phyloP scores from a whole-genome alignment of 1,140 invertebrate genomes.

The Oryctes rhinoceros region DNA sequence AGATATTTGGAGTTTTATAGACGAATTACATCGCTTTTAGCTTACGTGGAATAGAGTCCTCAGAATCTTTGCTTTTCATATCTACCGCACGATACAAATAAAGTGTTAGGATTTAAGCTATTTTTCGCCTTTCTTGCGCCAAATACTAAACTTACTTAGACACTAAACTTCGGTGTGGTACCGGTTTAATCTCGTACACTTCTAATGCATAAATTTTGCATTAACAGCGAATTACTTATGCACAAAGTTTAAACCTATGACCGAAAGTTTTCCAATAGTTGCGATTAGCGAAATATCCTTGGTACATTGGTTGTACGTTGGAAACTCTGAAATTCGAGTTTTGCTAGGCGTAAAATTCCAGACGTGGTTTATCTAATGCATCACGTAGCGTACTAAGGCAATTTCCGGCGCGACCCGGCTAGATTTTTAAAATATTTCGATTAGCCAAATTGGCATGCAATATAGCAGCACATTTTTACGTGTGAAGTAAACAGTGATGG shows the following conservation, averaged over 20 bases:
- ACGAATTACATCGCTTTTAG: no score
- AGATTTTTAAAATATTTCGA: constrained; percentile 23
- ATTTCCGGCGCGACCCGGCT: neutral
- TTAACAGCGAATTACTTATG: neutral
- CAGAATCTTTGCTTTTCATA: no score
- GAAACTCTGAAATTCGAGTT: neutral
- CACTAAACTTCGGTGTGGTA: no score
- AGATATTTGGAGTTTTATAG: no score
- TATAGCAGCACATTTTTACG: neutral
- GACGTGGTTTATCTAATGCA: constrained; percentile 5
- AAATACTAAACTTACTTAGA: no score
- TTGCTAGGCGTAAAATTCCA: neutral
- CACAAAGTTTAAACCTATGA: neutral
- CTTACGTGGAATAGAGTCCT: no score
- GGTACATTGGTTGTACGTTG: neutral
- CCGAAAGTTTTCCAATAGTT: neutral
- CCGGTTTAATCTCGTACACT: no score
- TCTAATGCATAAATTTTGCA: no score
- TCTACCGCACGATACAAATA: no score
- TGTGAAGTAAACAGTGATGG: no score
- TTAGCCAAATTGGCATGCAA: neutral
- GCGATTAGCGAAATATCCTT: neutral
- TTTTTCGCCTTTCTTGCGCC: no score
- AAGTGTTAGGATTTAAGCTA: no score
- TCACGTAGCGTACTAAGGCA: constrained; percentile 5